phyloP scores from a whole-genome alignment of 2,113 vertebrate genomes.

The Heteronetta atricapilla region DNA sequence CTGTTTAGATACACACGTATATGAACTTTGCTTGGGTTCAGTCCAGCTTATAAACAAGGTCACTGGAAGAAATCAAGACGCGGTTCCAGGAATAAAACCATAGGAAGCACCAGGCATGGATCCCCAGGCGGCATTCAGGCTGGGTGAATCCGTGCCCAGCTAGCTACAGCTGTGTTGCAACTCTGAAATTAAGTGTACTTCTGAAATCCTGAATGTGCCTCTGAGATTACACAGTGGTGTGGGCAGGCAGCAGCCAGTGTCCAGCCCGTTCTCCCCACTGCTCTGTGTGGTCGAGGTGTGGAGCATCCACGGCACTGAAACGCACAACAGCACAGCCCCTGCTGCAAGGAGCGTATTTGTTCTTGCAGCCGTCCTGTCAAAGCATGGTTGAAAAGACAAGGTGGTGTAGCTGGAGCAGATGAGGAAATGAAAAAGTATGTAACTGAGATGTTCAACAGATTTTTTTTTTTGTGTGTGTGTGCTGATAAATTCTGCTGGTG shows the following conservation, averaged over 20 bases:
- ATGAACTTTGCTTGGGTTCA: not conserved
- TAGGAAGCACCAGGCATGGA: not conserved
- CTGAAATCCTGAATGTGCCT: slow-evolving; percentile 40
- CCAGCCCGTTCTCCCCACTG: not conserved
- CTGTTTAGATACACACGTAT: not conserved
- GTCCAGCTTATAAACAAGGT: not conserved
- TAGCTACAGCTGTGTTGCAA: slow-evolving; percentile 36
- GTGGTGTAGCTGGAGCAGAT: not conserved
- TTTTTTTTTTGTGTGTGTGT: not conserved
- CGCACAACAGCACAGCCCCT: not conserved
- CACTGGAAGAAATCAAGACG: slow-evolving; percentile 28
- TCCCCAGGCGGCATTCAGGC: not conserved
- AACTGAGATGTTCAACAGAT: not conserved
- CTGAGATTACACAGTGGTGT: not conserved
- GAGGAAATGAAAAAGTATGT: not conserved
- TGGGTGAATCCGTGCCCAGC: slow-evolving; percentile 44
- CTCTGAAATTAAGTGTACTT: slow-evolving; percentile 54
- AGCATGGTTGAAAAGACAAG: not conserved
- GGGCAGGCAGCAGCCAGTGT: not conserved
- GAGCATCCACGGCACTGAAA: not conserved
- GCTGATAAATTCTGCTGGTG: slow-evolving; percentile 2
- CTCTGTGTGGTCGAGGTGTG: not conserved
- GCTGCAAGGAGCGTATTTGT: not conserved
- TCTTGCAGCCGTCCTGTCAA: not conserved
- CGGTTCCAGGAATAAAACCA: slow-evolving; percentile 18